Evolutionary conservation across 2,888 invertebrate genomes (phyloP), one percentile per base, ranked within the genome.

Genomic region (Dolichomitus sp.): DNA sequence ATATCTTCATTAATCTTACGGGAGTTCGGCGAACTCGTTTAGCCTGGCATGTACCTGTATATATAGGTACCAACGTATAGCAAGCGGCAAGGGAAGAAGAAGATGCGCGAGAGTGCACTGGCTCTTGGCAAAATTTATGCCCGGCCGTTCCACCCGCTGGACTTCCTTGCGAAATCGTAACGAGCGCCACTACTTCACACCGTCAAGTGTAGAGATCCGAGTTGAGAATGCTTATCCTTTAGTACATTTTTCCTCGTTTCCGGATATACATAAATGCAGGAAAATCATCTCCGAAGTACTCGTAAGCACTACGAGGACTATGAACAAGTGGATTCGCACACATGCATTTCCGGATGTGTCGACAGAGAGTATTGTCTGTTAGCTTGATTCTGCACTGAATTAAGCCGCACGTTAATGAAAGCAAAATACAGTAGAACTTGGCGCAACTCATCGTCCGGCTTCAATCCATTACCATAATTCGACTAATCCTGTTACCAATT

Each of bases 1-100:
- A 85, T 84, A 82, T 85, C 84, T 85, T 83, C 82, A 85, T 84
- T 76, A 84, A 85, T 85, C 85, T 83, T 81, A 37, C 69, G 75
- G 30, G 77, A 83, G 85, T 83, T 85, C 81, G 78, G 50, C 77
- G 82, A 85, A 84, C 85, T 84, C 84, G 78, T 81, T 80, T 81
- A 70, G 61, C 70, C 63, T 57, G 48, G 48, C 68, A 48, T 68
- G 57, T 75, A 54, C 75, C 54, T 69, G 54, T 40, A 52, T 50
- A 17, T 40, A 61, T 59, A 27, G 5, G 23, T 23, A 48, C 2
- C 3, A 42, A 50, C 50, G 19, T 17, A 37, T 37, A 57, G 27
- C n/a, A 17, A 65, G 57, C 40, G n/a, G 61, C 63, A 42, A 4
- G 50, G 42, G 68, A 65, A 19, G 37, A 61, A 37, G 17, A 27